These are phyloP conservation scores for Diploptera punctata DNA, from an alignment of 2,888 invertebrate genomes.

Conservation along the genomic window DNA sequence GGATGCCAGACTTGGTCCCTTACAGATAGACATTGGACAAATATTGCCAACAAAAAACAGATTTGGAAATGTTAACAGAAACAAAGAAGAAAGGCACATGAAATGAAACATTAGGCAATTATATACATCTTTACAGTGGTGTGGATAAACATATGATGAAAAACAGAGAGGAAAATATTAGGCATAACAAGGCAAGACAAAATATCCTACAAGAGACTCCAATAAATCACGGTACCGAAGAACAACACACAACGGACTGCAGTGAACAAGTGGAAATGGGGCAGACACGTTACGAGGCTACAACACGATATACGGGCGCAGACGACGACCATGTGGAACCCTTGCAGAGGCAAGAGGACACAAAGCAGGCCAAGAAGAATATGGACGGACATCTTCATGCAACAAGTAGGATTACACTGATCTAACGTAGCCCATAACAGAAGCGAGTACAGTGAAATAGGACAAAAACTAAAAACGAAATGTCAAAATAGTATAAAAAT, in stretches of 20 bases:
- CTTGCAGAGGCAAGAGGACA: neutral
- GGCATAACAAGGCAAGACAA: neutral
- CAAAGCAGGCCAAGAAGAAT: neutral
- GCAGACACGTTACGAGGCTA: neutral
- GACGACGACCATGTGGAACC: neutral
- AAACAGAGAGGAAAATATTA: neutral
- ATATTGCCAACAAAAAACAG: too few species aligned
- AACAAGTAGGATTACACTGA: too few species aligned
- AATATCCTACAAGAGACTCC: neutral
- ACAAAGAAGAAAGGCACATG: too few species aligned
- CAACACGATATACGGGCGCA: neutral
- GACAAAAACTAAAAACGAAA: too few species aligned
- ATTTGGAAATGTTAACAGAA: too few species aligned
- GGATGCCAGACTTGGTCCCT: slow-evolving; percentile 2
- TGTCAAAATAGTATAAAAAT: too few species aligned
- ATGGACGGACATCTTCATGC: too few species aligned
- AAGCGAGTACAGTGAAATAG: too few species aligned
- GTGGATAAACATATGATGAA: too few species aligned
- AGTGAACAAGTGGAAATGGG: neutral
- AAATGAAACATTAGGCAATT: too few species aligned
- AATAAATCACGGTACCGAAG: neutral
- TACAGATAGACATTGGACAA: neutral
- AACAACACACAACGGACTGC: neutral
- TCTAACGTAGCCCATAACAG: too few species aligned
- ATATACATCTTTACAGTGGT: too few species aligned